These are phyloP conservation scores for Capreolus pygargus DNA, from an alignment of 2,113 vertebrate species.

Conservation along the genomic window DNA sequence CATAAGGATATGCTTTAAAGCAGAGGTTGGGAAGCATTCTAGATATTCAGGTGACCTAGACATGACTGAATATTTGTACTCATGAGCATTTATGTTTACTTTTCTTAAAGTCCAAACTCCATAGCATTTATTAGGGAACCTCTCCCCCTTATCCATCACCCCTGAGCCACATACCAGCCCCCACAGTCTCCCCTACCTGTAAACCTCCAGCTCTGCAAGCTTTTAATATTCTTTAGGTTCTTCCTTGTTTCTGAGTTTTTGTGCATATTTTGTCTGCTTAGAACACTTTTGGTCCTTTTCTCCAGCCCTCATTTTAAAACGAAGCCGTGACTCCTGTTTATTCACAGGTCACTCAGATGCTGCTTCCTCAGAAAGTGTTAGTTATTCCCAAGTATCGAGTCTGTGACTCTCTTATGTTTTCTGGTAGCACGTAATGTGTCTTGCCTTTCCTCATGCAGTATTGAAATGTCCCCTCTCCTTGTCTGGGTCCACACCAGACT, in stretches of 20 bases:
- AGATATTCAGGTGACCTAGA: constrained; percentile 10
- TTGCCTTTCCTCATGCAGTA: neutral
- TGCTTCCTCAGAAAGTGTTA: neutral
- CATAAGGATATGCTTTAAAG: neutral
- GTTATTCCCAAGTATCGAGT: neutral
- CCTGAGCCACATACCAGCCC: too few species aligned
- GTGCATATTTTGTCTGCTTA: neutral
- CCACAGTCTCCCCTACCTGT: neutral
- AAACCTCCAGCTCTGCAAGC: neutral
- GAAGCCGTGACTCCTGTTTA: neutral
- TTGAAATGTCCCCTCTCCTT: neutral
- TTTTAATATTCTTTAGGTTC: neutral
- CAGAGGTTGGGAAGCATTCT: neutral
- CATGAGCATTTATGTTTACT: constrained; percentile 46
- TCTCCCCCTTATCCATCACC: neutral
- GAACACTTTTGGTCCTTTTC: neutral
- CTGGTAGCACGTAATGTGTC: neutral
- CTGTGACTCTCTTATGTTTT: neutral
- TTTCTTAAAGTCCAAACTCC: neutral
- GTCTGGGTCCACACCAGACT: neutral
- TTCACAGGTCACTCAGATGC: neutral
- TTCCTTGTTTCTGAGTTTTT: neutral
- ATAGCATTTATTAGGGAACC: neutral
- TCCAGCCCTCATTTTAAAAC: neutral
- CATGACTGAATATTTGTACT: constrained; percentile 46